phyloP scores from a whole-genome alignment of 2,888 invertebrate species.

The Acrobasis repandana region DNA sequence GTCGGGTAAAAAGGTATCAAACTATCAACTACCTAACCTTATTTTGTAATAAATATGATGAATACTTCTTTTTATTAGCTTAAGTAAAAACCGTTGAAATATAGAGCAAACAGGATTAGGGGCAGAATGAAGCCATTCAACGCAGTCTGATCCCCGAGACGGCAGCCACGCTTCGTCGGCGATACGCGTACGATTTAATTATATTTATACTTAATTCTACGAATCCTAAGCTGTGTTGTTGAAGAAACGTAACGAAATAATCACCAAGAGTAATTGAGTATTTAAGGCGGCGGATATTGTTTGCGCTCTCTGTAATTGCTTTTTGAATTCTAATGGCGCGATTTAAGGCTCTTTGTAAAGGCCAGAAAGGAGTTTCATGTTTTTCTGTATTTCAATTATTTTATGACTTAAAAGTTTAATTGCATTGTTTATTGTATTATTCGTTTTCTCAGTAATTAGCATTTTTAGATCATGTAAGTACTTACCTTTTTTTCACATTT shows the following conservation, averaged over 20 bases:
- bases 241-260: slow-evolving; percentile 16
- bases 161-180: slow-evolving; percentile 14
- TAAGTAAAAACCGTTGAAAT: neutral
- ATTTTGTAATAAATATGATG: too few species aligned
- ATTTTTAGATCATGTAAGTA: too few species aligned
- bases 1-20: too few species aligned
- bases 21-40: too few species aligned
- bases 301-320: neutral
- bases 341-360: neutral
- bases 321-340: neutral
- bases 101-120: slow-evolving; percentile 8
- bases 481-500: too few species aligned
- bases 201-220: slow-evolving; percentile 11
- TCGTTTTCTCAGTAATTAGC: too few species aligned
- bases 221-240: slow-evolving; percentile 11
- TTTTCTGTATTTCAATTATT: neutral
- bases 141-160: slow-evolving; percentile 9
- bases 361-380: neutral
- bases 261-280: slow-evolving; percentile 5
- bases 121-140: slow-evolving; percentile 12
- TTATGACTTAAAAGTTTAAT: too few species aligned
- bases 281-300: neutral
- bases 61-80: neutral
- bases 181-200: slow-evolving; percentile 16
- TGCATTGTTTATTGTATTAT: too few species aligned